phyloP scores from a whole-genome alignment of 2,888 invertebrate genomes.

The Agrotis puta region DNA sequence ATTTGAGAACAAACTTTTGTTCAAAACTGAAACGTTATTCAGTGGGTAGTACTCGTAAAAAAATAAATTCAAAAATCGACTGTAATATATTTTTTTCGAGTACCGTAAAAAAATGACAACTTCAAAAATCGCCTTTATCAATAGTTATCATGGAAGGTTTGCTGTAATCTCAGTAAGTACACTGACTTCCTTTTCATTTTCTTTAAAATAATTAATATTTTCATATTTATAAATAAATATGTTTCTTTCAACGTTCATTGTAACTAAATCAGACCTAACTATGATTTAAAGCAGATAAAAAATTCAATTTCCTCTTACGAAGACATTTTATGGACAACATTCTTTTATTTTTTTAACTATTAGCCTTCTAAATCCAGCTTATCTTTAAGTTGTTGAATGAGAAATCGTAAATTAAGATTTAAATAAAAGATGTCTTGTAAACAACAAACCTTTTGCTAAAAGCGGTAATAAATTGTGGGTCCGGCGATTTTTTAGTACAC shows the following conservation, averaged over 20 bases:
- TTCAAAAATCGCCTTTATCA: not conserved
- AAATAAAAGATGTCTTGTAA: conserved; percentile 89
- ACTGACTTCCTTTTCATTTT: not conserved
- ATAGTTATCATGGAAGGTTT: not conserved
- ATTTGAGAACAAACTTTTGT: not conserved
- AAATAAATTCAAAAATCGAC: not conserved
- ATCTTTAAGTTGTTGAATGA: conserved; percentile 83
- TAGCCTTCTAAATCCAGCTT: conserved; percentile 77
- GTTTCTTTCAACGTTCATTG: not conserved
- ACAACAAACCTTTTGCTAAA: conserved; percentile 89
- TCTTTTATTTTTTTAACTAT: conserved; percentile 69
- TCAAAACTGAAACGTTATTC: not conserved
- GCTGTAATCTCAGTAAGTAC: not conserved
- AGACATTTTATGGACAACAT: conserved; percentile 56
- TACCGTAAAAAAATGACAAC: not conserved
- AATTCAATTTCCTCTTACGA: conserved; percentile 66
- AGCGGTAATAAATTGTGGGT: conserved; percentile 85
- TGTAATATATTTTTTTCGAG: too few species aligned
- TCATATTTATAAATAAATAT: not conserved
- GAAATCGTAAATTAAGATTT: conserved; percentile 87
- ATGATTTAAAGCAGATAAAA: conserved; percentile 35
- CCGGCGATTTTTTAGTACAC: conserved; percentile 70
- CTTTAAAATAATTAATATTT: not conserved
- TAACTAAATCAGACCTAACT: conserved; percentile 8
- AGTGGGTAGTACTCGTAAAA: not conserved